Percentiles rank a stretch among this genome's conserved stretches.
phyloP scores from a whole-genome alignment of 2,888 invertebrate genomes.

The Hypsopygia costalis region DNA sequence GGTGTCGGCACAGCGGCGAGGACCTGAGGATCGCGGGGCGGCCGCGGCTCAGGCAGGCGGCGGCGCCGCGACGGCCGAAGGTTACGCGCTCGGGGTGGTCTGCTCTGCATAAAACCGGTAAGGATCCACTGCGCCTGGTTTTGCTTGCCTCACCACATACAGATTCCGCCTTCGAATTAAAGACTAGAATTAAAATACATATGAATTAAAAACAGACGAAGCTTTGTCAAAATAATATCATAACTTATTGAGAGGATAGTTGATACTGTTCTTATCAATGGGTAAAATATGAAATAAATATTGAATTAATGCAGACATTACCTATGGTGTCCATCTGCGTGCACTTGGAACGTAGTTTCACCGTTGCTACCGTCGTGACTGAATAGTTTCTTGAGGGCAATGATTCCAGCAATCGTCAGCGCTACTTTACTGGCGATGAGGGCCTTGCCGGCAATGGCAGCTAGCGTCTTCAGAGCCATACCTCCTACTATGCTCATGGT shows the following conservation, averaged over 20 bases:
- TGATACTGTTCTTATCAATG: not conserved
- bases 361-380: slow-evolving; percentile 82
- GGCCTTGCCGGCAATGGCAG: slow-evolving; percentile 86
- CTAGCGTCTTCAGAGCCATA: slow-evolving; percentile 84
- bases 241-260: not conserved
- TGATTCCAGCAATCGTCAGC: slow-evolving; percentile 85
- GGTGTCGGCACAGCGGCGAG: slow-evolving; percentile 39
- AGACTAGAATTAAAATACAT: slow-evolving; percentile 74
- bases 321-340: slow-evolving; percentile 85
- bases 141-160: slow-evolving; percentile 82
- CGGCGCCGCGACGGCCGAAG: slow-evolving; percentile 17
- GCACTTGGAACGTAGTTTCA: slow-evolving; percentile 84
- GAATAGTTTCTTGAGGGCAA: slow-evolving; percentile 86
- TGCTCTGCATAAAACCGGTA: slow-evolving; percentile 81
- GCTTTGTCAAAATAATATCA: not conserved
- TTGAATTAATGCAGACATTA: slow-evolving; percentile 26
- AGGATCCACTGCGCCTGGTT: slow-evolving; percentile 77
- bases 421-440: slow-evolving; percentile 87
- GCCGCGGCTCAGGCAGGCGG: slow-evolving; percentile 16
- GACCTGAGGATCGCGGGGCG: slow-evolving; percentile 12
- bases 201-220: slow-evolving; percentile 34
- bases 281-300: slow-evolving; percentile 1
- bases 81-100: slow-evolving; percentile 52
- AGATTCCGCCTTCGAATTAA: slow-evolving; percentile 82
- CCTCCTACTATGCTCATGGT: slow-evolving; percentile 86